Percentiles rank a stretch among this genome's conserved stretches.
These are phyloP conservation scores for Sphecodes monilicornis DNA, from an alignment of 2,888 invertebrate species.

Conservation along the genomic window DNA sequence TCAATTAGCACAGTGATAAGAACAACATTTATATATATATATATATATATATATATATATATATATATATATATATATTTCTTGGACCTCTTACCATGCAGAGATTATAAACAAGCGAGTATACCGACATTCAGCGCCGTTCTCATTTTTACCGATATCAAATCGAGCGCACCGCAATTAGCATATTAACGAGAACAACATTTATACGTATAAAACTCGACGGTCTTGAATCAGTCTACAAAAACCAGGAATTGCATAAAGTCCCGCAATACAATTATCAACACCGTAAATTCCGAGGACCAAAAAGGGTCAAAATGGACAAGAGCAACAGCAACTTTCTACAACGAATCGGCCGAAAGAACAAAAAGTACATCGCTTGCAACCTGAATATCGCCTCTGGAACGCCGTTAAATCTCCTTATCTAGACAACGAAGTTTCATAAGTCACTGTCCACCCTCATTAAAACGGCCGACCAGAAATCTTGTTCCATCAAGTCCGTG, in stretches of 20 bases:
- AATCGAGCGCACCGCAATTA: background rate
- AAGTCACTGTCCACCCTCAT: conserved; percentile 16
- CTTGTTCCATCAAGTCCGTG: background rate
- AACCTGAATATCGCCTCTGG: background rate
- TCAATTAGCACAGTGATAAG: background rate
- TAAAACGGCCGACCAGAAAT: conserved; percentile 1
- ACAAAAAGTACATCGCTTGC: background rate
- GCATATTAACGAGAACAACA: background rate
- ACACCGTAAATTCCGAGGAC: background rate
- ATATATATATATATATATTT: no score
- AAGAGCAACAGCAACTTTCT: background rate
- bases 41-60: no score
- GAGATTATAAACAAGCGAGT: background rate
- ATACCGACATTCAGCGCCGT: background rate
- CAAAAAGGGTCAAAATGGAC: background rate
- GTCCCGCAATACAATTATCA: background rate
- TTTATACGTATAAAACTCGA: background rate
- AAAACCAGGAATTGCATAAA: background rate
- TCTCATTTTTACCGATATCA: background rate
- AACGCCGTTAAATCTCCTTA: conserved; percentile 8
- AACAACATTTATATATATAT: background rate
- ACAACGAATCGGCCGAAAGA: background rate
- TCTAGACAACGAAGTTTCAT: conserved; percentile 9
- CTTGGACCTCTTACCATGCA: background rate
- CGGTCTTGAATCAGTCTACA: background rate